Evolutionary conservation across 2,113 vertebrate genomes (phyloP).

Genomic region (Lepus americanus): DNA sequence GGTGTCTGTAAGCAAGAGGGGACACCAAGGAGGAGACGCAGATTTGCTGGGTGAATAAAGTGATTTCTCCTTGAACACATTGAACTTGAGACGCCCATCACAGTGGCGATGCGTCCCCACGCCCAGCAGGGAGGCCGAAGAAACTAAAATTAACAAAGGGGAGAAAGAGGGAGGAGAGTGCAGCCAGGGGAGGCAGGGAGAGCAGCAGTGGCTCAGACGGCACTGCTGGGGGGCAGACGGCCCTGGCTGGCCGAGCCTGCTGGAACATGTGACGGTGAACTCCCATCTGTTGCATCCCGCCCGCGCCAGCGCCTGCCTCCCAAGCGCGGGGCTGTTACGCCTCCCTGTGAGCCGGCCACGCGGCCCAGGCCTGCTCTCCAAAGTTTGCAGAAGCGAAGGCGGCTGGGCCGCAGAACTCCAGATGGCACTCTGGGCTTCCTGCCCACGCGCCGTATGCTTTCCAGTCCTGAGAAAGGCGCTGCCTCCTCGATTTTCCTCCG

Average conservation of each 20-base stretch:
- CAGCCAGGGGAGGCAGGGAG: background rate
- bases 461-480: background rate
- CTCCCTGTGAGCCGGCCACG: background rate
- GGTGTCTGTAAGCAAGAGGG: background rate
- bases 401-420: background rate
- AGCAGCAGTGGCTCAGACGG: background rate
- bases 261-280: background rate
- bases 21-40: background rate
- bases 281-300: slow-evolving; percentile 23
- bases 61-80: background rate
- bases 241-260: background rate
- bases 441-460: slow-evolving; percentile 56
- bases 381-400: background rate
- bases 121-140: background rate
- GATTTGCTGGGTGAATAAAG: background rate
- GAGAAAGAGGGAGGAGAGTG: background rate
- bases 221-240: background rate
- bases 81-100: background rate
- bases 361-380: background rate
- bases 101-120: background rate
- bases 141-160: background rate
- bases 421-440: slow-evolving; percentile 62
- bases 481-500: background rate
- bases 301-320: background rate
- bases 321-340: background rate